Evolutionary conservation across 2,888 invertebrate species (phyloP).

Genomic region (Sminthurinus aureus): DNA sequence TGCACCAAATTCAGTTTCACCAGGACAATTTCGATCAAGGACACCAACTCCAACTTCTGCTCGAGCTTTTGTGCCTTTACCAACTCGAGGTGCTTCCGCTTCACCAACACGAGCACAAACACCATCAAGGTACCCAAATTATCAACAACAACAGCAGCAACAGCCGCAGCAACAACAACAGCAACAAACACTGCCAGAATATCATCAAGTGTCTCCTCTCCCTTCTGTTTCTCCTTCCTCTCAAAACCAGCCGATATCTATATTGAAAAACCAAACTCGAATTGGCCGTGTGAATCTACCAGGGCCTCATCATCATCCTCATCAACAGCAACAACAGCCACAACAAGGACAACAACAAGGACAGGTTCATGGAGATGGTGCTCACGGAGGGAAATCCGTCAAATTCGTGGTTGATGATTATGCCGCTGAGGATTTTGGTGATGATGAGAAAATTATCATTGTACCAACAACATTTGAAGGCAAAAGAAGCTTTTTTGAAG

Average conservation of each 20-base stretch:
- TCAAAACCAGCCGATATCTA: slow-evolving; percentile 41
- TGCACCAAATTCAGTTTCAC: not conserved
- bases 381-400: slow-evolving; percentile 25
- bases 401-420: slow-evolving; percentile 31
- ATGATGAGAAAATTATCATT: slow-evolving; percentile 46
- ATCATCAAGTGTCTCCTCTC: not conserved
- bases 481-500: slow-evolving; percentile 56
- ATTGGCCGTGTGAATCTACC: slow-evolving; percentile 1
- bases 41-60: slow-evolving; percentile 33
- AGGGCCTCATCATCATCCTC: not conserved
- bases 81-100: slow-evolving; percentile 29
- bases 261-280: slow-evolving; percentile 41
- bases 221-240: slow-evolving; percentile 15
- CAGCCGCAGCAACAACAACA: slow-evolving; percentile 39
- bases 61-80: slow-evolving; percentile 36
- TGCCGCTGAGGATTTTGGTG: slow-evolving; percentile 29
- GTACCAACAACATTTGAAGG: slow-evolving; percentile 58
- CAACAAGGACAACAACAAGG: not conserved
- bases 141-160: slow-evolving; percentile 38
- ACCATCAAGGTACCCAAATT: slow-evolving; percentile 28
- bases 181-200: slow-evolving; percentile 25
- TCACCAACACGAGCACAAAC: slow-evolving; percentile 28
- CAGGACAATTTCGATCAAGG: slow-evolving; percentile 31
- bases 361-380: not conserved
- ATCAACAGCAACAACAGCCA: slow-evolving; percentile 40